A percentile compares a stretch with the other conserved stretches of the same genome.
These are phyloP conservation scores for Catajapyx aquilonaris DNA, from an alignment of 1,140 invertebrate genomes.

Conservation along the genomic window DNA sequence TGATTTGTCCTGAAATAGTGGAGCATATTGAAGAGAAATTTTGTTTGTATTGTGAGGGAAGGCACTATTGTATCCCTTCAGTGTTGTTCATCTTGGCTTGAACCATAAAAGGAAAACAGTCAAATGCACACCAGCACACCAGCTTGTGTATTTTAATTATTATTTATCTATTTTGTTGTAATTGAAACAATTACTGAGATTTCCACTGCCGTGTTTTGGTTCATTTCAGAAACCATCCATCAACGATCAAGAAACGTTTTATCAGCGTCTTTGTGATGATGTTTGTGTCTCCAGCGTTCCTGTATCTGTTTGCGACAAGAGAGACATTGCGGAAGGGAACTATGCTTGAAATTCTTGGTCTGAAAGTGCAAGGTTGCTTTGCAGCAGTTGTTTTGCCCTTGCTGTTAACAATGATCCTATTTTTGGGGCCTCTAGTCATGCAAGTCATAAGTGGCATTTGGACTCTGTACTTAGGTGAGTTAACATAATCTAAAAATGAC, in stretches of 20 bases:
- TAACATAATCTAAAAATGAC: constrained; percentile 6
- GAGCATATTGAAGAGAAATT: too few relatives aligned
- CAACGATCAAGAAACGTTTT: constrained; percentile 71
- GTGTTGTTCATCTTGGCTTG: too few relatives aligned
- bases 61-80: too few relatives aligned
- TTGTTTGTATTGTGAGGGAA: too few relatives aligned
- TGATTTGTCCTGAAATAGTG: too few relatives aligned
- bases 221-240: constrained; percentile 73
- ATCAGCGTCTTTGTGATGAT: constrained; percentile 62
- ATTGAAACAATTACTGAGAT: too few relatives aligned
- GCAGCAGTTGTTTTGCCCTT: constrained; percentile 52
- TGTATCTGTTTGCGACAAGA: constrained; percentile 42
- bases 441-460: constrained; percentile 43
- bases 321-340: constrained; percentile 33
- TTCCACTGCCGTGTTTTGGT: too few relatives aligned
- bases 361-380: constrained; percentile 47
- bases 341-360: constrained; percentile 49
- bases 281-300: constrained; percentile 49
- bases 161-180: too few relatives aligned
- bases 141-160: too few relatives aligned
- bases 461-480: constrained; percentile 42
- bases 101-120: too few relatives aligned
- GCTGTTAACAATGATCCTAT: constrained; percentile 59
- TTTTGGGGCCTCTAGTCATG: constrained; percentile 58
- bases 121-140: too few relatives aligned